Evolutionary conservation across 2,888 invertebrate genomes (phyloP), one percentile per base, ranked within the genome.

Genomic region (Pterostichus madidus): DNA sequence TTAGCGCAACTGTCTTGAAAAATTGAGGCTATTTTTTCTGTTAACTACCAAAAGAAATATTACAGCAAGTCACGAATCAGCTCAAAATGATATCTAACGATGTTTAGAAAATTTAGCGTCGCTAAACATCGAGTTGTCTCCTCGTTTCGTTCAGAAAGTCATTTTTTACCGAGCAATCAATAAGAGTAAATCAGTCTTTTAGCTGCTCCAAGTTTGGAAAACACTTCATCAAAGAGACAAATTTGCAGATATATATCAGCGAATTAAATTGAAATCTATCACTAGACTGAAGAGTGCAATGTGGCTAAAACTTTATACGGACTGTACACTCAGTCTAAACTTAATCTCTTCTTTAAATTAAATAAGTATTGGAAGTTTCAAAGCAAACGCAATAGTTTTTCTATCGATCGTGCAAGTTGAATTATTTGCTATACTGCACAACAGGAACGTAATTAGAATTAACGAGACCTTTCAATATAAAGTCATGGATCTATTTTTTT

Each of bases 161-260:
- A 64, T 64, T 35, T 64, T 64, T 64, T 64, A 64, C 64, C 10
- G 13, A 13, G 64, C 35, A 71, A 71, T 71, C 68, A 71, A 68
- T 68, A 68, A 39, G 39, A 71, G 44, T 71, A 44, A 44, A 71
- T 71, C 44, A 44, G 44, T 71, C 44, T 71, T 39, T 35, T 35
- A 35, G 64, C 31, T 64, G 64, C 39, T 68, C 39, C 35, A 61
- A 61, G 61, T 61, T 61, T 31, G n/a, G 68, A 71, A 71, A 71
- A 71, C 68, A 71, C 44, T 39, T 15, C n/a, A 24, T 71, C 44
- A 71, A 71, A 71, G 68, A 71, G 68, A 71, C 44, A 39, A 71
- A 71, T 44, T 71, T 71, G 68, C 44, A 44, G 68, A 71, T 71
- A 71, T 71, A 71, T 71, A 71, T 71, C 68, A 71, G 44, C 68